phyloP scores from a whole-genome alignment of 2,113 vertebrate species.

The Tretioscincus oriximinensis region DNA sequence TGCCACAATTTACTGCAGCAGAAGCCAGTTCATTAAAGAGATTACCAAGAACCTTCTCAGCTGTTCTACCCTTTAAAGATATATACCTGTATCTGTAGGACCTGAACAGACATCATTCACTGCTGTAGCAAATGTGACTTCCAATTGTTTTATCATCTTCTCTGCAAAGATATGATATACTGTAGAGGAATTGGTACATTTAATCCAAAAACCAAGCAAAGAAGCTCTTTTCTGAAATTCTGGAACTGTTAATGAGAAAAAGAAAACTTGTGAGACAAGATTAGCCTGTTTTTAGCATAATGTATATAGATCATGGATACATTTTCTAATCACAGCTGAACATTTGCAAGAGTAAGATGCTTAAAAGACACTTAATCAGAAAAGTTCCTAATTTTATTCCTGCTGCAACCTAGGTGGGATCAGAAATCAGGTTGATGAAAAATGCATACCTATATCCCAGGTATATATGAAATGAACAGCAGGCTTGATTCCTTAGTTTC shows the following conservation, averaged over 20 bases:
- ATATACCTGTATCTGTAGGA: slow-evolving; percentile 82
- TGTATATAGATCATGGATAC: background rate
- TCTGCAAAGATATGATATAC: slow-evolving; percentile 90
- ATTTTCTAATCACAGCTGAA: background rate
- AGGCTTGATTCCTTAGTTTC: too few species aligned
- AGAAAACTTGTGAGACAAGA: rapidly evolving
- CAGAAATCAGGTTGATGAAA: too few species aligned
- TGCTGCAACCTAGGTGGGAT: too few species aligned
- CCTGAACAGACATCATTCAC: slow-evolving; percentile 82
- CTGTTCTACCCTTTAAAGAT: background rate
- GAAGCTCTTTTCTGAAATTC: slow-evolving; percentile 81
- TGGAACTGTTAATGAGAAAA: slow-evolving; percentile 78
- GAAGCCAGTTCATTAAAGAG: background rate
- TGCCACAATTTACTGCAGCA: background rate
- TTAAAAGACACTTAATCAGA: background rate
- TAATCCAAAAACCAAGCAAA: slow-evolving; percentile 89
- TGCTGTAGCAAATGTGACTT: slow-evolving; percentile 73
- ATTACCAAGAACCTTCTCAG: background rate
- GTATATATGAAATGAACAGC: too few species aligned
- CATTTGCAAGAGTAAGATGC: background rate
- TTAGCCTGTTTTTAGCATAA: rapidly evolving
- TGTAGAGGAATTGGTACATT: slow-evolving; percentile 81
- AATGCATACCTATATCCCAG: too few species aligned
- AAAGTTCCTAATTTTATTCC: background rate
- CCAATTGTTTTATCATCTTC: slow-evolving; percentile 83